Conservation (phyloP, 92 coral and sea anemone species). For the Diadumene lineata region DNA sequence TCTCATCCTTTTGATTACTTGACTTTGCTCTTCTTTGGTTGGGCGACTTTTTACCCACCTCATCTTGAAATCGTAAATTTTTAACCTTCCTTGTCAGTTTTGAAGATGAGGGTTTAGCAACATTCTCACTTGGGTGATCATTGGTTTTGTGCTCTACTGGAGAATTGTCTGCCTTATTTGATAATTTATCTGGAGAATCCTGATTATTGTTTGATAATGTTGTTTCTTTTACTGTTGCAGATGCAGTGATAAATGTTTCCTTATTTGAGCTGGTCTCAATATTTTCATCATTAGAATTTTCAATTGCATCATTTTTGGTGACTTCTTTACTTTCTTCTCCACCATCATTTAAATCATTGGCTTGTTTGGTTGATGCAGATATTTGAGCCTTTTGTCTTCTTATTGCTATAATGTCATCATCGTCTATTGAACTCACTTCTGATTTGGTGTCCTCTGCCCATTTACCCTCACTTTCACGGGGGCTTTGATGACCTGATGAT, state of each 20-base stretch:
- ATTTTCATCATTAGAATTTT: not conserved
- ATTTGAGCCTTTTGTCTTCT: slow-evolving; percentile 26
- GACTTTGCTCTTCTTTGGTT: slow-evolving; percentile 21
- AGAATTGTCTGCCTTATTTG: not conserved
- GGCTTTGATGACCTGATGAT: slow-evolving; percentile 53
- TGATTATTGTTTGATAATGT: not conserved
- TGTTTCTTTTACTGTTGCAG: not conserved
- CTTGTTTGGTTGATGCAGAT: slow-evolving; percentile 7
- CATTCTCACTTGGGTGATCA: not conserved
- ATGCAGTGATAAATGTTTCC: not conserved
- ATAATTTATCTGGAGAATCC: not conserved
- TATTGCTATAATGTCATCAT: slow-evolving; percentile 59
- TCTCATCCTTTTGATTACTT: slow-evolving; percentile 17
- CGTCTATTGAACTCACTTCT: slow-evolving; percentile 72
- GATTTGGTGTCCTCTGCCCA: slow-evolving; percentile 78
- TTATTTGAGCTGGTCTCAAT: not conserved
- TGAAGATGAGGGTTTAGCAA: slow-evolving; percentile 15
- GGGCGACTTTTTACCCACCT: slow-evolving; percentile 26
- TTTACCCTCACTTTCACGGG: slow-evolving; percentile 57
- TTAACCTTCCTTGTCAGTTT: slow-evolving; percentile 50
- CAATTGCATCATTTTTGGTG: not conserved
- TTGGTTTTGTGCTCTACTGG: not conserved
- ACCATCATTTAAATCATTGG: not conserved
- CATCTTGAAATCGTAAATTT: slow-evolving; percentile 67
- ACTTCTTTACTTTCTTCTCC: not conserved